Base-by-base conservation (phyloP, 53 echinoderm and acorn worm species). In the Crossaster papposus region DNA sequence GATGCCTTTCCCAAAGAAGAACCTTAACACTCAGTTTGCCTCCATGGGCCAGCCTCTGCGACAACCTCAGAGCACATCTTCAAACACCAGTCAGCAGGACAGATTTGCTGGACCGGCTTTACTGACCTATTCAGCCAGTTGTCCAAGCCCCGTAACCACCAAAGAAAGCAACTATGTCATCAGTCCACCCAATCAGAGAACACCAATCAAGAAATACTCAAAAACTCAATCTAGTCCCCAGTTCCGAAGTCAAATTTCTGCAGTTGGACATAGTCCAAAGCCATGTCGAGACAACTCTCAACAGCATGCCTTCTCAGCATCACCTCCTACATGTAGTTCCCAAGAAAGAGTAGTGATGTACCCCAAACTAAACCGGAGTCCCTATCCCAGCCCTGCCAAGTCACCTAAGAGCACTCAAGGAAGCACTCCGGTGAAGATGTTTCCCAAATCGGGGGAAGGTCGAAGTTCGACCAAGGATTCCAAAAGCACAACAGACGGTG, bases 1-100 rank as follows among this genome's bases (percentile, higher is more conserved):
- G 24, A 36, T 81, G 13, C 76, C 87, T 1, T 87, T 81, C 77
- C 78, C 70, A 70, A 81, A 81, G 85, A 87, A 63, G 29, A 87
- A 77, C 23, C 28, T 86, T 6, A 82, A 82, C 44, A 62, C 65
- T 34, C 82, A 82, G 65, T 85, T 85, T 30, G 73, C 53, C 15
- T 2, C 72, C 11, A 54, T 85, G 53, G 36, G 51, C 12, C 31
- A 37, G 28, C 22, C 68, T 37, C 36, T 68, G 65, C 14, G 44
- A n/a, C 63, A 34, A 36, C 17, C 14, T 35, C 30, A 28, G 24
- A 29, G 24, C 51, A 78, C 14, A 2, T 29, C 63, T 0, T 15
- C 32, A 22, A 13, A 34, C 33, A 34, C 33, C 4, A 30, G 13
- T 58, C 32, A 30, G n/a, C 31, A 33, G 24, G 3, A 68, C 28